Evolutionary conservation across 2,113 vertebrate genomes (phyloP).

Genomic region (Poeciliopsis retropinna): DNA sequence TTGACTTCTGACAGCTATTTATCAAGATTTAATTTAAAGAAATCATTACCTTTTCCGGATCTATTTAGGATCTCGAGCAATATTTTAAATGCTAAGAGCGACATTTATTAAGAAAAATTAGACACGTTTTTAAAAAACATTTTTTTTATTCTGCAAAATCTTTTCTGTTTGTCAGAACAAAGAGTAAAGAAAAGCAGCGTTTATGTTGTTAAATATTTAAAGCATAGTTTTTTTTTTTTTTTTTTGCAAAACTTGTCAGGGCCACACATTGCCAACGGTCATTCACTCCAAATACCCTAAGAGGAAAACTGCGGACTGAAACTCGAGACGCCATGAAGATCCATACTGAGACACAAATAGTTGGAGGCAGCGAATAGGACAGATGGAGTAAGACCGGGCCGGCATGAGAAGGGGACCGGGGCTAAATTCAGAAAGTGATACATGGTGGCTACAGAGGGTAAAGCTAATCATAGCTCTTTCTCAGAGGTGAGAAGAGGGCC

Average conservation of each 20-base stretch:
- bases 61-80: no score
- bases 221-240: background rate
- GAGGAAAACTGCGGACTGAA: conserved; percentile 56
- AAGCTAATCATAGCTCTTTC: conserved; percentile 78
- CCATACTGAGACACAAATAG: conserved; percentile 65
- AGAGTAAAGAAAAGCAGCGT: background rate
- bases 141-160: background rate
- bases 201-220: background rate
- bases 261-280: conserved; percentile 22
- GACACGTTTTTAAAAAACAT: background rate
- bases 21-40: no score
- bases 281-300: conserved; percentile 47
- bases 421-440: conserved; percentile 73
- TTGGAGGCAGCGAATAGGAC: conserved; percentile 64
- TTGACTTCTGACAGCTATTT: no score
- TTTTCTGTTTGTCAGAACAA: no score
- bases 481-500: conserved; percentile 75
- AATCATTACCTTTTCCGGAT: no score
- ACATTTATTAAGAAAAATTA: no score
- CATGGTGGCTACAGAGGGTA: conserved; percentile 62
- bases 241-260: conserved; percentile 3
- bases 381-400: conserved; percentile 54
- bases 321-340: conserved; percentile 60
- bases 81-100: no score
- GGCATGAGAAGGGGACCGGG: conserved; percentile 51